Conservation (phyloP, 2,797 vertebrate species). For the Pseudochaenichthys georgianus region DNA sequence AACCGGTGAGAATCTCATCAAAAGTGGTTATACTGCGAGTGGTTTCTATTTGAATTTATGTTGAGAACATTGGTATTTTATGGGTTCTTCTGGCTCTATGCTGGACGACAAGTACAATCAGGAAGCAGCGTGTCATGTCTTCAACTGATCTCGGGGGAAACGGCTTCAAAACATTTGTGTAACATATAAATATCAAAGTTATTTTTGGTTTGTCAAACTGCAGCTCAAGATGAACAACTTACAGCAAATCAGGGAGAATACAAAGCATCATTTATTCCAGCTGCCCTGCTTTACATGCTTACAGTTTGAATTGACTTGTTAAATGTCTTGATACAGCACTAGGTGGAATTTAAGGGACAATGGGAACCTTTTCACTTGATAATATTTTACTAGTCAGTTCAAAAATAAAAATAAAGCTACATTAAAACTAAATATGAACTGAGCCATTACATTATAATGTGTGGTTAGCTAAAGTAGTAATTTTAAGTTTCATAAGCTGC, state of each 20-base stretch:
- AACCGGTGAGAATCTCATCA: neutral
- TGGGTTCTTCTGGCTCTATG: too few relatives aligned
- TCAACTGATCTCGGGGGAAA: neutral
- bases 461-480: too few relatives aligned
- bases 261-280: neutral
- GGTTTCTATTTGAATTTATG: constrained; percentile 1
- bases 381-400: neutral
- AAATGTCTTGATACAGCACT: too few relatives aligned
- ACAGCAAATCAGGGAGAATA: neutral
- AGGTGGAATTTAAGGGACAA: neutral
- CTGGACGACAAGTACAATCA: neutral
- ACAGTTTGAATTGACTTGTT: too few relatives aligned
- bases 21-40: neutral
- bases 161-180: neutral
- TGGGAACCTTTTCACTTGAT: neutral
- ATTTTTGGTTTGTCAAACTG: neutral
- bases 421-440: too few relatives aligned
- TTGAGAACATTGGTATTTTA: neutral
- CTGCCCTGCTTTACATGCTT: neutral
- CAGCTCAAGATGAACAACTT: neutral
- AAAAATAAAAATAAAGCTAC: neutral
- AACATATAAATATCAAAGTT: too few relatives aligned
- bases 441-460: too few relatives aligned
- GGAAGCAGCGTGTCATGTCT: neutral
- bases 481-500: too few relatives aligned